Percentiles rank a stretch among this genome's conserved stretches.
Conservation (phyloP, 2,888 invertebrate species). For the Pasiphila rectangulata region DNA sequence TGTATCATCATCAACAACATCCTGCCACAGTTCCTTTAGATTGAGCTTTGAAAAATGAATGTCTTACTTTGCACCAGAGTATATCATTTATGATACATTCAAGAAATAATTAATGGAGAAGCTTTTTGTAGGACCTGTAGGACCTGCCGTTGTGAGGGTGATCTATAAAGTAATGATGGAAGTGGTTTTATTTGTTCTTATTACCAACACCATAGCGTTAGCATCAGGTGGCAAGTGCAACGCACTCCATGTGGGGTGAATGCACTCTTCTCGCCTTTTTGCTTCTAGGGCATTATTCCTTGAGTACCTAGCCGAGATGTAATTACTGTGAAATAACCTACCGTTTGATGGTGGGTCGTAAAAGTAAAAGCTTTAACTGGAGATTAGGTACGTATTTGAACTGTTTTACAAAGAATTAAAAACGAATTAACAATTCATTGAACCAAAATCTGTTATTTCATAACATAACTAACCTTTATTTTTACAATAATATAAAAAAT, state of each 20-base stretch:
- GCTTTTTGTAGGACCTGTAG: not conserved
- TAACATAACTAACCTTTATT: no score
- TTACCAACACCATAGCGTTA: conserved; percentile 10
- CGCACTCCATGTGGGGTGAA: conserved; percentile 51
- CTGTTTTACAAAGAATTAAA: no score
- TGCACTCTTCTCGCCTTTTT: conserved; percentile 48
- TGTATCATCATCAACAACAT: no score
- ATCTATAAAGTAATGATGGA: conserved; percentile 11
- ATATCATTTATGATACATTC: no score
- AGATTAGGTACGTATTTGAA: not conserved
- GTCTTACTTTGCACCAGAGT: no score
- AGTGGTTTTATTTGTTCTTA: conserved; percentile 2
- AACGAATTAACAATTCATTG: no score
- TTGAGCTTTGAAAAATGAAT: no score
- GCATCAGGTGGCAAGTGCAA: conserved; percentile 57
- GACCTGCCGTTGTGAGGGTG: not conserved
- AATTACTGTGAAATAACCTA: conserved; percentile 29
- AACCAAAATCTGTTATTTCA: no score
- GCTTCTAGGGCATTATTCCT: conserved; percentile 43
- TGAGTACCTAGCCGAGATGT: conserved; percentile 26
- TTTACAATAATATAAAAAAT: no score
- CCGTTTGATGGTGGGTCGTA: conserved; percentile 13
- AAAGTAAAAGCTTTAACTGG: conserved; percentile 9
- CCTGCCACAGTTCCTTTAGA: no score
- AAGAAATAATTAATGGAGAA: no score